Base-by-base conservation (phyloP, 2,113 vertebrate species). In the Oxygymnocypris stewartii region DNA sequence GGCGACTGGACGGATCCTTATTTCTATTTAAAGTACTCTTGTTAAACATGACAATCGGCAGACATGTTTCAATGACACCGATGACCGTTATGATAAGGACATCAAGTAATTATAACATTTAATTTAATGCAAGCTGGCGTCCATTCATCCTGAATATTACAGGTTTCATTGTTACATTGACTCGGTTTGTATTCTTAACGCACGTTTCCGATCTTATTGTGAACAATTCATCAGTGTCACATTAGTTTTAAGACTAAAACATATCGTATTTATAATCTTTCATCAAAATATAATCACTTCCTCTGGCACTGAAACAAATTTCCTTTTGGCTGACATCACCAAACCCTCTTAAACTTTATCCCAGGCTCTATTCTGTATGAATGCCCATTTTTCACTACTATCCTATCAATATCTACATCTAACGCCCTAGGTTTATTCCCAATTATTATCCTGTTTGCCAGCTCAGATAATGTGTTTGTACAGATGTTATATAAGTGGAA, bases 61-160 rank as follows among this genome's bases (percentile, higher is more conserved):
- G 63, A 12, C 73, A 28, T 25, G n/a, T 47, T 47, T 75, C 42
- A 47, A 1, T 75, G 73, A 25, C 73, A 47, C 73, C 6, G 73
- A 75, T 75, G 73, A 47, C 73, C 42, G 12, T 47, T 75, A 8
- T 14, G 73, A 75, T 75, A 75, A 25, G 23, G 73, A 75, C 23
- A 28, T 25, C 2, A 1, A 47, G 42, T 42, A 47, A 47, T 67
- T 67, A 31, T 25, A 11, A 28, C 12, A 67, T 75, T 75, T 75
- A 75, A 75, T 75, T 59, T 75, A 75, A 75, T 6, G 37, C 20
- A 12, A 1, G 69, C 35, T 73, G 73, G 40, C 40, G 2, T n/a
- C 13, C 2, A 44, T n/a, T 6, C 16, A 44, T 5, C 11, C 20
- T 11, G 71, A n/a, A 75, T 25, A 75, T 75, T 42, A 11, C 20